Evolutionary conservation across 2,113 vertebrate species (phyloP).

Genomic region (Nematolebias whitei): DNA sequence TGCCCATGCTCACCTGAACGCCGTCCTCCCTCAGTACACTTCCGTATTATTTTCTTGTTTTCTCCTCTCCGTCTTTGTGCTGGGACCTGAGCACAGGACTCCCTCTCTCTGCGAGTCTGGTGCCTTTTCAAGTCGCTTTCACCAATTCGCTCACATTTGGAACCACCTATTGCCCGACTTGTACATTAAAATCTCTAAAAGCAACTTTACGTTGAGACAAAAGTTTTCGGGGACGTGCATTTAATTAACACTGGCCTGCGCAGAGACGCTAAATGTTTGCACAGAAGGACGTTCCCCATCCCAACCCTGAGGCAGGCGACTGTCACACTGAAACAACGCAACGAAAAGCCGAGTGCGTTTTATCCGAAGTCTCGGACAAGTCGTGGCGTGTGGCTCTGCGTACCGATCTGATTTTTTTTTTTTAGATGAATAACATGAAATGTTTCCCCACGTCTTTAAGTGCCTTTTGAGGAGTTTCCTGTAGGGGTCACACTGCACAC

Average conservation of each 20-base stretch:
- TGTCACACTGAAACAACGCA: slow-evolving; percentile 49
- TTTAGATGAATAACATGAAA: too few species aligned
- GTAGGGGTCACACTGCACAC: slow-evolving; percentile 51
- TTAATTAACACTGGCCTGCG: slow-evolving; percentile 52
- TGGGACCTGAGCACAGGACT: slow-evolving; percentile 70
- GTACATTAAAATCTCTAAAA: too few species aligned
- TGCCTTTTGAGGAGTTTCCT: slow-evolving; percentile 76
- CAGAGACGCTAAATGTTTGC: slow-evolving; percentile 71
- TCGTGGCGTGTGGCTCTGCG: slow-evolving; percentile 48
- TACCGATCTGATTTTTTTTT: too few species aligned
- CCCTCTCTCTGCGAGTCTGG: slow-evolving; percentile 72
- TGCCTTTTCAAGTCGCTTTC: slow-evolving; percentile 76
- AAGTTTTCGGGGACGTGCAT: slow-evolving; percentile 46
- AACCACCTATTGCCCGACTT: slow-evolving; percentile 71
- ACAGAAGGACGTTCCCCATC: slow-evolving; percentile 72
- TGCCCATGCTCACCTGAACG: slow-evolving; percentile 85
- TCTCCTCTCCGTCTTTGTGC: slow-evolving; percentile 35
- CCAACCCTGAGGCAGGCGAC: slow-evolving; percentile 53
- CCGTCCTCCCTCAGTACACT: not conserved
- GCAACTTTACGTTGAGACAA: slow-evolving; percentile 30
- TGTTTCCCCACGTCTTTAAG: slow-evolving; percentile 67
- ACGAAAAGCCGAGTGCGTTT: slow-evolving; percentile 59
- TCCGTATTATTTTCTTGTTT: not conserved
- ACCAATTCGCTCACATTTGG: slow-evolving; percentile 42
- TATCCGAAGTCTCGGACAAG: slow-evolving; percentile 51